Base-by-base conservation (phyloP, 2,888 invertebrate genomes). In the Ethmia dodecea region DNA sequence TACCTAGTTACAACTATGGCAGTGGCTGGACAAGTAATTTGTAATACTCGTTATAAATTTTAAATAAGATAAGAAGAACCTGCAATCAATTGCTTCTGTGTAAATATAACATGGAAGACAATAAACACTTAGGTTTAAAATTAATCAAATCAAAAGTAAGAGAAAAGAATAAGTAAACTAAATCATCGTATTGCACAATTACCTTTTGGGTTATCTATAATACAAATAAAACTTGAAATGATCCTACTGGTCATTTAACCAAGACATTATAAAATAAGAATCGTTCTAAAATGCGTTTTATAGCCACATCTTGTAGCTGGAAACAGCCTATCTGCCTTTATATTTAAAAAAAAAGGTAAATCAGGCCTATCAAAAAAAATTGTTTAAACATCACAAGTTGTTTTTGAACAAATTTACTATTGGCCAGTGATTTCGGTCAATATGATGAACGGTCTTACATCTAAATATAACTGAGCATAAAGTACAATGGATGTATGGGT, bases 391-490 rank as follows among this genome's bases (percentile, higher is more conserved):
- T n/a, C n/a, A n/a, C n/a, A n/a, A n/a, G n/a, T n/a, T n/a, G n/a
- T 38, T 36, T 35, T 35, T 38, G 28, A 35, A 42, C 32, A 28
- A 35, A 43, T 38, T 31, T 33, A 41, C 34, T 22, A 22, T 22
- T n/a, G 3, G 22, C n/a, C 22, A 8, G 8, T 22, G 22, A 20
- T 4, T 26, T 30, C 20, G 22, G 31, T 31, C 31, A 31, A 24
- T 31, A 31, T 24, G 14, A 24, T 31, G 16, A 6, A 26, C 26
- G 11, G 13, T 52, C 60, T 66, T 68, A 71, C 60, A 52, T 70
- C 77, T 79, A 78, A 70, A 74, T 72, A 80, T 62, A 81, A 81
- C 80, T 81, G 83, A 83, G 83, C 80, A 77, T 70, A 72, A 77
- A 80, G 75, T 73, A 75, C 76, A 74, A 75, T 48, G 59, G 55